These are phyloP conservation scores for Cladopsammia gracilis DNA, from an alignment of 64 coral and sea anemone species.

Conservation along the genomic window DNA sequence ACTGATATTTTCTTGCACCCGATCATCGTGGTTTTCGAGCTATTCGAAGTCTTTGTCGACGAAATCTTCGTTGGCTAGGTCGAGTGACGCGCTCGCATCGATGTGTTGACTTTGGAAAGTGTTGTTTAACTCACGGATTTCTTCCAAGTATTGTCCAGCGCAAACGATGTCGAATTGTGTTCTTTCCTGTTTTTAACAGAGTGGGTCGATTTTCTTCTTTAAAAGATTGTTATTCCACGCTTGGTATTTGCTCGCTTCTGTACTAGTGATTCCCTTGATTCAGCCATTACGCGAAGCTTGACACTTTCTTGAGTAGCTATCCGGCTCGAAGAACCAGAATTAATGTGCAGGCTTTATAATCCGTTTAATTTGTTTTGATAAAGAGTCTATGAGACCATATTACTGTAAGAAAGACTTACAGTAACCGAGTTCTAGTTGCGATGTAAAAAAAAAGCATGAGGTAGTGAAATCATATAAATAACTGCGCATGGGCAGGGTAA, in stretches of 20 bases:
- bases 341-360: not conserved
- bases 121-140: not conserved
- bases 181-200: not conserved
- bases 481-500: no score
- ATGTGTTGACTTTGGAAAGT: slow-evolving; percentile 35
- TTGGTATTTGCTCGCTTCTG: not conserved
- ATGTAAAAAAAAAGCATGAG: no score
- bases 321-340: not conserved
- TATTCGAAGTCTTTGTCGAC: slow-evolving; percentile 9
- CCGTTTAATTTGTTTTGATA: no score
- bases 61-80: slow-evolving; percentile 10
- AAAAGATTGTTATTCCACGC: slow-evolving; percentile 11
- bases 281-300: no score
- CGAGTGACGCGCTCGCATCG: slow-evolving; percentile 6
- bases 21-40: not conserved
- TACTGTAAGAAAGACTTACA: no score
- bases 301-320: not conserved
- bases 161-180: not conserved
- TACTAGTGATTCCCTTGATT: not conserved
- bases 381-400: no score
- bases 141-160: slow-evolving; percentile 6
- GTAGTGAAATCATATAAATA: no score
- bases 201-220: not conserved
- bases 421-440: no score
- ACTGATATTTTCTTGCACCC: slow-evolving; percentile 14